Evolutionary conservation across 2,113 vertebrate genomes (phyloP), one percentile per base, ranked within the genome.

Genomic region (Lophotis ruficrista): DNA sequence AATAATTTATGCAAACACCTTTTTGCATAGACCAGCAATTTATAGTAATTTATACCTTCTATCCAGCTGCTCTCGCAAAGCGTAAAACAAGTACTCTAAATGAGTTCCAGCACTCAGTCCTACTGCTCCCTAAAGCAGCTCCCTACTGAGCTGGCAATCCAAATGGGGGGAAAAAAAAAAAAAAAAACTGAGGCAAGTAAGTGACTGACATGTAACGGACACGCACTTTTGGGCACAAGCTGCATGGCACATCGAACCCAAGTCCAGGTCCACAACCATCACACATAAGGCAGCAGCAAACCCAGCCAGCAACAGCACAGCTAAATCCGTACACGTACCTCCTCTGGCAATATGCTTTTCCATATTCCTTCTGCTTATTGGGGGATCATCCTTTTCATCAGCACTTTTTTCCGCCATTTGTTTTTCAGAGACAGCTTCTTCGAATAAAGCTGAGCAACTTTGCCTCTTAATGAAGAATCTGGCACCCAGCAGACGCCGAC

Each of bases 1-100:
- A 90, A 73, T 75, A 96, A 94, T 90, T 91, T 89, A 96, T 88
- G 92, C 89, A 93, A 96, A 89, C 94, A 93, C 60, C 90, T 97
- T 96, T 85, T 87, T 89, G 82, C 91, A 79, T 58, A 94, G 77
- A 10, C 73, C 8, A 20, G 89, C 66, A 94, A 94, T 94, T 91
- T 73, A 33, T 61, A 89, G 87, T 82, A 70, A 94, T 93, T 89
- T 87, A 89, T 61, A 89, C 73, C 83, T 87, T 68, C 89, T 56
- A 75, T 41, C 69, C 89, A 89, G 89, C 89, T 89, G 75, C 58
- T 94, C 73, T 76, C 1, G 0, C 83, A 43, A 72, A 82, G 65
- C 57, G 4, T 79, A 41, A 72, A 89, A 20, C 80, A 71, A 51
- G 61, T 61, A 53, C 64, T 43, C 27, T 28, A 72, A 80, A 51